phyloP scores from a whole-genome alignment of 2,797 vertebrate species.

The Acanthurus lineatus region DNA sequence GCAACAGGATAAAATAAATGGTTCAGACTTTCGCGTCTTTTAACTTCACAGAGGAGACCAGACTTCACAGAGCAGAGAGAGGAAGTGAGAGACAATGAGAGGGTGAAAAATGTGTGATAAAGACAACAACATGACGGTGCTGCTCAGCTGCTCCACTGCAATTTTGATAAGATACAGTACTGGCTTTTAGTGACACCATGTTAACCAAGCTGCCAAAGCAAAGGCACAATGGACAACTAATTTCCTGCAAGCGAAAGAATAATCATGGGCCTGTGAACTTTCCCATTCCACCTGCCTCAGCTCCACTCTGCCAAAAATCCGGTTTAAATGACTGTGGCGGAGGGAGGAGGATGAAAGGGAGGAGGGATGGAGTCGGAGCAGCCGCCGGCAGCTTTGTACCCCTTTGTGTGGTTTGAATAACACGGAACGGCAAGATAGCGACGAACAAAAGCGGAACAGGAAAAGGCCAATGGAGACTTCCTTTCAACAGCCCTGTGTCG shows the following conservation, averaged over 20 bases:
- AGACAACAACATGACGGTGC: slow-evolving; percentile 43
- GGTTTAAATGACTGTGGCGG: slow-evolving; percentile 70
- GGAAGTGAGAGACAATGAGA: slow-evolving; percentile 8
- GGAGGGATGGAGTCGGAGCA: slow-evolving; percentile 41
- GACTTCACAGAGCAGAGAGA: background rate
- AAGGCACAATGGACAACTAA: slow-evolving; percentile 67
- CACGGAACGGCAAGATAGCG: slow-evolving; percentile 73
- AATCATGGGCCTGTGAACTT: slow-evolving; percentile 58
- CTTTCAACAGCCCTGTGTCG: slow-evolving; percentile 58
- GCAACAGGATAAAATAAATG: slow-evolving; percentile 45
- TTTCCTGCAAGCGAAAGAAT: slow-evolving; percentile 72
- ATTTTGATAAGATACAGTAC: slow-evolving; percentile 54
- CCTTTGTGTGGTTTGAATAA: slow-evolving; percentile 81
- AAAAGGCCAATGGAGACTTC: slow-evolving; percentile 78
- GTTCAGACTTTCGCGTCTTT: slow-evolving; percentile 35
- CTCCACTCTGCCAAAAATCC: slow-evolving; percentile 58
- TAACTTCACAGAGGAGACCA: slow-evolving; percentile 22
- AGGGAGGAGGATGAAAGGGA: slow-evolving; percentile 33
- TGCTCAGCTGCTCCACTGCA: slow-evolving; percentile 32
- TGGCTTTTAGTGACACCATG: slow-evolving; percentile 53
- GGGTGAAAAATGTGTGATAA: slow-evolving; percentile 7
- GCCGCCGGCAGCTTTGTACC: slow-evolving; percentile 75
- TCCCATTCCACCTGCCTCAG: slow-evolving; percentile 68
- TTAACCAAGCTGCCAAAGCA: slow-evolving; percentile 56
- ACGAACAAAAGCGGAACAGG: slow-evolving; percentile 77